Evolutionary conservation across 2,797 vertebrate species (phyloP).

Genomic region (Sternotherus odoratus): DNA sequence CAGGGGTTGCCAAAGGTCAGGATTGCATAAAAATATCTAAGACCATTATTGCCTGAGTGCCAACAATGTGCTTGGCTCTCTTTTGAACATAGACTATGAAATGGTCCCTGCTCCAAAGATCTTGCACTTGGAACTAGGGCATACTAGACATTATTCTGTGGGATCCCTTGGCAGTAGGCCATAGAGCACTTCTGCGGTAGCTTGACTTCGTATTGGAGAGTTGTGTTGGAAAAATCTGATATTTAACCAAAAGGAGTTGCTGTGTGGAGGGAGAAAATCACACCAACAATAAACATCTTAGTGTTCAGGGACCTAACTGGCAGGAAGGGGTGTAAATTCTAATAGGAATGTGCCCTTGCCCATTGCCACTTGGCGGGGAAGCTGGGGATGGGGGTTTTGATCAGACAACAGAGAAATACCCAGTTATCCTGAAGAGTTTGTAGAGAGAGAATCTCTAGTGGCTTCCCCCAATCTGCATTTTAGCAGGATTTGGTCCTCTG

Average conservation of each 20-base stretch:
- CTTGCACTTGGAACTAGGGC: neutral
- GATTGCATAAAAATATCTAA: neutral
- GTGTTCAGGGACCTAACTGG: accelerated
- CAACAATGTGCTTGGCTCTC: neutral
- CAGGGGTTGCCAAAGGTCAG: neutral
- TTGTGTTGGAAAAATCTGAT: neutral
- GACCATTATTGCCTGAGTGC: neutral
- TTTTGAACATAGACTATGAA: accelerated
- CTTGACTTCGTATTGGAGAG: neutral
- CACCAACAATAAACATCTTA: accelerated
- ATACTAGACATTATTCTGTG: neutral
- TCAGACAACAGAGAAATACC: neutral
- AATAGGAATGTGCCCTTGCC: neutral
- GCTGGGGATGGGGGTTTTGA: neutral
- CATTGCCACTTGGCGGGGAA: neutral
- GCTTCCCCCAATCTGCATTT: neutral
- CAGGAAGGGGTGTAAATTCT: neutral
- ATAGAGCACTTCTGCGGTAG: neutral
- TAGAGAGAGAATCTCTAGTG: neutral
- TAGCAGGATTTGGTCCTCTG: neutral
- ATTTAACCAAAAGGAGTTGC: neutral
- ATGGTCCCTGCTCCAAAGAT: too few relatives aligned
- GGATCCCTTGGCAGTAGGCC: neutral
- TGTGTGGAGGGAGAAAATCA: neutral
- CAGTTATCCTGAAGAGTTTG: neutral